Base-by-base conservation (phyloP, 1,140 invertebrate species). In the Notospermus geniculatus region DNA sequence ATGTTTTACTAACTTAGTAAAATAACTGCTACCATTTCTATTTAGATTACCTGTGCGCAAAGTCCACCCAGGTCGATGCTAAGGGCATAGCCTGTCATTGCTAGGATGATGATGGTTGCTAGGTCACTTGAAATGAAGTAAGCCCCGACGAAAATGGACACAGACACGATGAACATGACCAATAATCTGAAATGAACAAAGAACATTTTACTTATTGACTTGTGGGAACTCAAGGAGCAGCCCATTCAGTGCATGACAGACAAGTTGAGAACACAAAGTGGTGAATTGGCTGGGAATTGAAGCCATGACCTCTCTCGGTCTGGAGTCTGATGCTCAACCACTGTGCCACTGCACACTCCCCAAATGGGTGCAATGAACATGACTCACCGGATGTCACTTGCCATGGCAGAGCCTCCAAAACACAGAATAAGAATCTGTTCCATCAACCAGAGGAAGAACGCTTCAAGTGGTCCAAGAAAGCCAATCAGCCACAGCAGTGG, bases 401-500 rank as follows among this genome's bases (percentile, higher is more conserved):
- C 72, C 63, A 74, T 75, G 15, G 76, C 69, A 5, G 81, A 79
- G 52, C 81, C 80, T 50, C 83, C 83, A 53, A 80, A 72, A 41
- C 78, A 61, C 58, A 75, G 69, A 11, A 82, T 74, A 58, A 78
- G 77, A 22, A 73, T 67, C 67, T 83, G 83, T 65, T 84, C 83
- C 7, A 73, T 54, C 15, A 80, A 50, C 80, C 82, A 83, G 1
- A 82, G 64, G 19, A 84, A 43, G n/a, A 82, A 71, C 5, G 80
- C 74, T 70, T 83, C 83, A 36, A 83, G 58, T 28, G 83, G 81
- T 32, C 83, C 80, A 13, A 84, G 63, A 17, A 83, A 61, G 0
- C 82, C 83, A 9, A 77, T 54, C 22, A 79, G 71, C 83, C 83
- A 84, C 5, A 83, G 62, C 5, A 84, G 36, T 23, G 81, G 78